Conservation (phyloP, 2,888 invertebrate species). For the Drosophila aldrichi region DNA sequence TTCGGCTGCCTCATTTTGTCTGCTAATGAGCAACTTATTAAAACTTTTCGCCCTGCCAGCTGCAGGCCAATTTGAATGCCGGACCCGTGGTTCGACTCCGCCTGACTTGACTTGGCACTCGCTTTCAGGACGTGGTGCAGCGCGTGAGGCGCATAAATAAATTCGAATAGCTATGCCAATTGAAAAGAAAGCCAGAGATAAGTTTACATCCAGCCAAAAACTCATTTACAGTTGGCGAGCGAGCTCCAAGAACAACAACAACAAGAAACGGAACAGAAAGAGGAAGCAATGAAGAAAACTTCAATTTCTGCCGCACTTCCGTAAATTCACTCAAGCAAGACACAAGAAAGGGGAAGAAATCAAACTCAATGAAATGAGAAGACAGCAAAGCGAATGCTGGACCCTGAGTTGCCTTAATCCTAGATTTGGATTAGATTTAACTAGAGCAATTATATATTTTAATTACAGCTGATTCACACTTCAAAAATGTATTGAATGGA, state of each 20-base stretch:
- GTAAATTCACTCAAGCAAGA: conserved; percentile 36
- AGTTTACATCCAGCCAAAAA: conserved; percentile 59
- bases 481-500: no score
- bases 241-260: conserved; percentile 8
- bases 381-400: not conserved
- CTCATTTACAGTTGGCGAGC: conserved; percentile 58
- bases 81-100: not conserved
- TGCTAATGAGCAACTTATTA: conserved; percentile 80
- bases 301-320: conserved; percentile 46
- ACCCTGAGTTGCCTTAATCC: not conserved
- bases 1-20: conserved; percentile 66
- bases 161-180: conserved; percentile 63
- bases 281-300: conserved; percentile 45
- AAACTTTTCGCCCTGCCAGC: conserved; percentile 53
- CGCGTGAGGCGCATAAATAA: conserved; percentile 70
- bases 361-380: conserved; percentile 41
- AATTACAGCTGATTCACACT: no score
- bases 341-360: conserved; percentile 39
- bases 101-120: not conserved
- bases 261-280: conserved; percentile 5
- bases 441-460: no score
- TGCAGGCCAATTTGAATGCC: conserved; percentile 48
- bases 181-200: conserved; percentile 65
- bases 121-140: conserved; percentile 17
- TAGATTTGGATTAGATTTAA: no score